Conservation (phyloP, 1,140 invertebrate genomes). For the Scaptomyza montana region DNA sequence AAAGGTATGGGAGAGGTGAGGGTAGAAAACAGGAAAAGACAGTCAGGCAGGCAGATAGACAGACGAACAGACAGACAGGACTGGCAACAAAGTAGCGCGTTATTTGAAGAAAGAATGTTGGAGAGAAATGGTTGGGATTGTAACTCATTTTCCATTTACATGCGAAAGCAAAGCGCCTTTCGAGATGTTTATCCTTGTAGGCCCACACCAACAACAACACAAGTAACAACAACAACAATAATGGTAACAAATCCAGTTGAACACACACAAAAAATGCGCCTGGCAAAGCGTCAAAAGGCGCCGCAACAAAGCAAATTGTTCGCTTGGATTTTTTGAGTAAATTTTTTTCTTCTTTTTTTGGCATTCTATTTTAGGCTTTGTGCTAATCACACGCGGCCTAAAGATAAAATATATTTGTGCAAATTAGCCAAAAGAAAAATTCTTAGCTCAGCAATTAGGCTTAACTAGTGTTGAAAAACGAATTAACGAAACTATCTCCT, state of each 20-base stretch:
- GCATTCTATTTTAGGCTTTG: conserved; percentile 12
- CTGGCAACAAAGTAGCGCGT: conserved; percentile 36
- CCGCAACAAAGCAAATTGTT: conserved; percentile 69
- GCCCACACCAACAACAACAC: conserved; percentile 34
- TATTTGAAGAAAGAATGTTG: not conserved
- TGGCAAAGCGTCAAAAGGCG: conserved; percentile 59
- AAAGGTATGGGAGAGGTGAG: conserved; percentile 36
- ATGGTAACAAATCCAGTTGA: conserved; percentile 22
- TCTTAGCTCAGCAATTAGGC: not conserved
- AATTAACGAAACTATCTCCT: not conserved
- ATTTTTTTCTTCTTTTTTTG: conserved; percentile 23
- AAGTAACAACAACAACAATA: conserved; percentile 16
- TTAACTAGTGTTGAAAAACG: not conserved
- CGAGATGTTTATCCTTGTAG: conserved; percentile 74
- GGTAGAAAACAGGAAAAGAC: not conserved
- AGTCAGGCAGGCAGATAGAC: conserved; percentile 15
- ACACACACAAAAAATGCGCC: conserved; percentile 24
- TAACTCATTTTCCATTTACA: conserved; percentile 57
- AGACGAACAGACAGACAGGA: conserved; percentile 17
- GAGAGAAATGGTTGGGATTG: conserved; percentile 5
- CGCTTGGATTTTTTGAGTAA: conserved; percentile 2
- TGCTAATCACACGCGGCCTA: conserved; percentile 19
- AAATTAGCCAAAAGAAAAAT: conserved; percentile 60
- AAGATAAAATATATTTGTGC: conserved; percentile 49
- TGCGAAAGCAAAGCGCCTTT: conserved; percentile 61